Percentiles rank a stretch among this genome's conserved stretches.
These are phyloP conservation scores for Chalcis sispes DNA, from an alignment of 2,888 invertebrate genomes.

Conservation along the genomic window DNA sequence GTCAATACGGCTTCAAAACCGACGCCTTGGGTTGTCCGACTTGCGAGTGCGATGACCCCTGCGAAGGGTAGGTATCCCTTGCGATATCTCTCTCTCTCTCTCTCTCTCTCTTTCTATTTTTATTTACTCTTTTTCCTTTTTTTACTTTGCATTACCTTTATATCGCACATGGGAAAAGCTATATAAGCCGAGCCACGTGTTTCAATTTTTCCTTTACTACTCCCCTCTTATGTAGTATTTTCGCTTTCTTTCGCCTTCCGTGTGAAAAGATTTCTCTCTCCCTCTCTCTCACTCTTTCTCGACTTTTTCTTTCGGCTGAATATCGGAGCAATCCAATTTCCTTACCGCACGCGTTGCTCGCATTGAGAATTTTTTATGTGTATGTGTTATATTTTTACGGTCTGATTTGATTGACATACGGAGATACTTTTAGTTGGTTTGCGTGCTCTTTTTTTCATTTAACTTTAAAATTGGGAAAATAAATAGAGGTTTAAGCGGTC, in stretches of 20 bases:
- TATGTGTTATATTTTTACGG: no score
- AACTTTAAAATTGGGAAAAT: not conserved
- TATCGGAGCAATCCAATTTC: conserved; percentile 36
- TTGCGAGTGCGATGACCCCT: conserved; percentile 91
- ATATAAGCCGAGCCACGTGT: no score
- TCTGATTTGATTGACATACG: not conserved
- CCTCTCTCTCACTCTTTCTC: no score
- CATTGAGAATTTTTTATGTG: no score
- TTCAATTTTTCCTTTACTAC: not conserved
- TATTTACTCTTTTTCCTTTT: not conserved
- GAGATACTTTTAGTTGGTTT: not conserved
- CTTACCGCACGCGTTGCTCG: not conserved
- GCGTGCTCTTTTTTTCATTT: not conserved
- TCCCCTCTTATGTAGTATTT: not conserved
- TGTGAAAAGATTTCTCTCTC: not conserved
- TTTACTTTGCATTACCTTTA: no score
- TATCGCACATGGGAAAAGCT: no score
- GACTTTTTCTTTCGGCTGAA: no score
- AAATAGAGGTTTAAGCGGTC: no score
- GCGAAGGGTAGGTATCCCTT: conserved; percentile 81
- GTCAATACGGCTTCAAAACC: conserved; percentile 89
- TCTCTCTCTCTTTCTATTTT: not conserved
- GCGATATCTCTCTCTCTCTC: not conserved
- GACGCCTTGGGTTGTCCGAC: conserved; percentile 85
- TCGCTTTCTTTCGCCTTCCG: not conserved